Base-by-base conservation (phyloP, 2,797 vertebrate genomes). In the Platyrinchus mystaceus region DNA sequence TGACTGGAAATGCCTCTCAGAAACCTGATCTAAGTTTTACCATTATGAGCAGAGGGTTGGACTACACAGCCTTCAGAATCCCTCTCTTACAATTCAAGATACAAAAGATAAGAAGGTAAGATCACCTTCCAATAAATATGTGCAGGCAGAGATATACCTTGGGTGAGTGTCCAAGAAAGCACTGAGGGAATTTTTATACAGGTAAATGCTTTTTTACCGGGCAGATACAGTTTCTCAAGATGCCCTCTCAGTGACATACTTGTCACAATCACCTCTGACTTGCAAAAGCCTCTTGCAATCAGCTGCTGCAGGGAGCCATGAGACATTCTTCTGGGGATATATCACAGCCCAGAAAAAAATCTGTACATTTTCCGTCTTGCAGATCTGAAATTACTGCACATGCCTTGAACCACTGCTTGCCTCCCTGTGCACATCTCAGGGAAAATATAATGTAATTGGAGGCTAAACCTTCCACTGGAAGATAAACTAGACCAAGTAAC, bases 251-350 rank as follows among this genome's bases (percentile, higher is more conserved):
- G 49, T 24, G 34, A 53, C 50, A 12, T 23, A 56, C 52, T 71
- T 79, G 26, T 75, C 50, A 91, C 39, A 12, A 12, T 74, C 27
- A 50, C 27, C 37, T 64, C 32, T 47, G 75, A 43, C 30, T 71
- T 68, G 24, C 24, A 83, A 64, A 76, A 86, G 32, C 32, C 8
- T 53, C 91, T 70, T 94, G 43, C 52, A 69, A 16, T 37, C 21
- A 55, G 21, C 26, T 1, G 1, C 46, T 88, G 4, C n/a, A 68
- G 46, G 34, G 10, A 80, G 34, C 10, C 1, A 0, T 4, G 20
- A 68, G 28, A 34, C 10, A 32, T 77, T 75, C 60, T 34, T 46
- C 55, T 53, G 28, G 24, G 21, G 17, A 47, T 58, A 5, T 20
- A 59, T 24, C 19, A 5, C 18, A 37, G 18, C 32, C 14, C 39